These are phyloP conservation scores for Pteruthius melanotis DNA, from an alignment of 2,113 vertebrate genomes.

Conservation along the genomic window DNA sequence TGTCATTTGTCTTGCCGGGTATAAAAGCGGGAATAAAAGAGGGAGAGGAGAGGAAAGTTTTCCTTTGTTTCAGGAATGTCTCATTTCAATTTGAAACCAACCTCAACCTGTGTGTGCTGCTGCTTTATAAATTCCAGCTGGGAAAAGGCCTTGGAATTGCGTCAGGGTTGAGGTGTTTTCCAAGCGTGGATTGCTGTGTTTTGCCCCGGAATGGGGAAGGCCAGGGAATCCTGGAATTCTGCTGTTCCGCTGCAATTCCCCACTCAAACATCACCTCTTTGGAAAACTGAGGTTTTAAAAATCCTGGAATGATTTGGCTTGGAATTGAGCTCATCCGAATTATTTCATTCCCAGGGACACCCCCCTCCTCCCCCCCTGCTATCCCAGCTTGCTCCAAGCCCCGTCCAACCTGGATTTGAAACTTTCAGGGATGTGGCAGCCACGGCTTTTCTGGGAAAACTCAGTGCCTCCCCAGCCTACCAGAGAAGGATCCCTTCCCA, in stretches of 20 bases:
- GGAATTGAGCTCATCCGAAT: background rate
- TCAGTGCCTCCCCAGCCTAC: background rate
- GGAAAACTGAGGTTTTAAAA: fast-evolving
- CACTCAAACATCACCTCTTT: background rate
- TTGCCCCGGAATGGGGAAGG: background rate
- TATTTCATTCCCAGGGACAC: too few relatives aligned
- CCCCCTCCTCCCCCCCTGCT: too few relatives aligned
- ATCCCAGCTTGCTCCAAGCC: background rate
- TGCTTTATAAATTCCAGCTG: slow-evolving; percentile 26
- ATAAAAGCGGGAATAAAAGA: slow-evolving; percentile 42
- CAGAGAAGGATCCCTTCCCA: background rate
- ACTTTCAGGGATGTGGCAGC: background rate
- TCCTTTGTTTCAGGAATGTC: slow-evolving; percentile 59
- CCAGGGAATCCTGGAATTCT: background rate
- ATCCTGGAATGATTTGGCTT: background rate
- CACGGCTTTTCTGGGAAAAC: background rate
- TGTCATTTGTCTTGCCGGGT: slow-evolving; percentile 49
- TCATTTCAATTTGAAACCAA: slow-evolving; percentile 63
- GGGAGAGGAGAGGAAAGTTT: slow-evolving; percentile 33
- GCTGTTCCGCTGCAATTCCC: fast-evolving
- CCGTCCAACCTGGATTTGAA: fast-evolving
- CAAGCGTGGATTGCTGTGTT: background rate
- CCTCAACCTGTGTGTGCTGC: background rate
- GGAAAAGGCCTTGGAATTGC: background rate
- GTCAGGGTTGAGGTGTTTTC: background rate